Conservation (phyloP, 2,113 vertebrate genomes). For the Tonatia bakeri region DNA sequence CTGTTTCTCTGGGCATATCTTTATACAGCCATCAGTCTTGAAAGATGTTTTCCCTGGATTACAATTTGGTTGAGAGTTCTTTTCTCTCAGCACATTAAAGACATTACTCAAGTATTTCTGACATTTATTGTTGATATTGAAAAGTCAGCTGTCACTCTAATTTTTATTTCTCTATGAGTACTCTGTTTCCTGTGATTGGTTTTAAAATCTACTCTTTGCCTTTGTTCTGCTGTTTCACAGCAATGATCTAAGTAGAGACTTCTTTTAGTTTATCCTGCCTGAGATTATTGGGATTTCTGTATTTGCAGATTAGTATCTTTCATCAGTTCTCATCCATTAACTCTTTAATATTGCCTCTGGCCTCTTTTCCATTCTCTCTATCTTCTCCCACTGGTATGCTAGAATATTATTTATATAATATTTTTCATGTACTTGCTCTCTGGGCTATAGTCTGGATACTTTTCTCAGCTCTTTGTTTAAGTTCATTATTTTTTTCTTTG, state of each 20-base stretch:
- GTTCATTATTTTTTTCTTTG: conserved; percentile 4
- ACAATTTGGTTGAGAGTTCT: not conserved
- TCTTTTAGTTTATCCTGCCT: not conserved
- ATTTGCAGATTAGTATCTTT: not conserved
- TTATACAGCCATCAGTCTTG: not conserved
- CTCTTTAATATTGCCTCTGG: not conserved
- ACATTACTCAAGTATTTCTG: not conserved
- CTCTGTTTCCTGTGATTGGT: not conserved
- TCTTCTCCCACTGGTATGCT: not conserved
- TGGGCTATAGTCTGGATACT: not conserved
- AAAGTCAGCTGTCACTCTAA: not conserved
- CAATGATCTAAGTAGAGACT: not conserved
- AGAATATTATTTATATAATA: not conserved
- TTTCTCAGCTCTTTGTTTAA: not conserved
- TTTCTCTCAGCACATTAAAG: not conserved
- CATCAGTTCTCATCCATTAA: not conserved
- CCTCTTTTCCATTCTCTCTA: not conserved
- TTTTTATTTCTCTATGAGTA: not conserved
- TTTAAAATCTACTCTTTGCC: not conserved
- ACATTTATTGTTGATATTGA: not conserved
- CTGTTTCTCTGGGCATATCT: not conserved
- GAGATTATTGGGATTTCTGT: not conserved
- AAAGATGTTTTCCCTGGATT: not conserved
- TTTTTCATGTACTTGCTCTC: not conserved
- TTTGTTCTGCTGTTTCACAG: not conserved